These are phyloP conservation scores for Stichodactyla helianthus DNA, from an alignment of 64 coral and sea anemone genomes.

Conservation along the genomic window DNA sequence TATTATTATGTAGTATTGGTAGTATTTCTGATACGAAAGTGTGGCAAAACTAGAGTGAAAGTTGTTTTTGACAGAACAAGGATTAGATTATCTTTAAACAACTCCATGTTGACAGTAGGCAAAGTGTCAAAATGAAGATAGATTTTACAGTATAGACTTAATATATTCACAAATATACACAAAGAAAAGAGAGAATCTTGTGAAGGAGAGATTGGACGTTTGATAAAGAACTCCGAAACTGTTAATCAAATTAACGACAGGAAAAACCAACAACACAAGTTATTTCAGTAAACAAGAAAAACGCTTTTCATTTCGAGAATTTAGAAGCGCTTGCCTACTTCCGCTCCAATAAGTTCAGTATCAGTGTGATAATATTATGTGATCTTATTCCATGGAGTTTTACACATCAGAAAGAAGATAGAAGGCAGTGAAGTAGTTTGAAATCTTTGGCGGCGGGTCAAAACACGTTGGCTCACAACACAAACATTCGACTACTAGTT, in stretches of 20 bases:
- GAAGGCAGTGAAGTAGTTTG: neutral
- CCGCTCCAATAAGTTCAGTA: neutral
- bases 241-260: constrained; percentile 8
- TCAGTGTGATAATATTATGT: neutral
- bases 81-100: neutral
- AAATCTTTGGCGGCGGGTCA: neutral
- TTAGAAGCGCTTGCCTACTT: neutral
- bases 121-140: neutral
- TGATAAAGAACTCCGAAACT: constrained; percentile 1
- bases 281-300: constrained; percentile 1
- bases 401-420: neutral
- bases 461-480: constrained; percentile 2
- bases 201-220: neutral
- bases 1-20: neutral
- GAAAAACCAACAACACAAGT: neutral
- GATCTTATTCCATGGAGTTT: neutral
- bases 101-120: neutral
- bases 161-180: neutral
- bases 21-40: neutral
- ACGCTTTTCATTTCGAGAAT: neutral
- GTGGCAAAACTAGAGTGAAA: neutral
- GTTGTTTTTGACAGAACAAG: neutral
- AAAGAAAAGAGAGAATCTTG: neutral
- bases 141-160: neutral
- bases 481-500: constrained; percentile 6